phyloP scores from a whole-genome alignment of 2,797 vertebrate genomes.

The Gymnopithys bicolor region DNA sequence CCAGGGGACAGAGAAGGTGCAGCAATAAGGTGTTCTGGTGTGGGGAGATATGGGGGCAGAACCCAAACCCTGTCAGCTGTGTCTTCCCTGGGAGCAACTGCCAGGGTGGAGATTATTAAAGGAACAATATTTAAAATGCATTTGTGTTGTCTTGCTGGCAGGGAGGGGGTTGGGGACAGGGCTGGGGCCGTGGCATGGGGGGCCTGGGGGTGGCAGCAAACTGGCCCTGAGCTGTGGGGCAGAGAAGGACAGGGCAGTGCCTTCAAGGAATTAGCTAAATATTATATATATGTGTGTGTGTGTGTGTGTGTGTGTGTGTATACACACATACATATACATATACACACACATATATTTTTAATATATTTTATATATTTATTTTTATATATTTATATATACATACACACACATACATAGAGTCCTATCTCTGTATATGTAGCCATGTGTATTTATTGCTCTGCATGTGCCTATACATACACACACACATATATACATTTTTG shows the following conservation, averaged over 20 bases:
- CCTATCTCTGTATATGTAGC: not conserved
- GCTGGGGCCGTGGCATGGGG: rapidly evolving
- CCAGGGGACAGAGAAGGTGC: not conserved
- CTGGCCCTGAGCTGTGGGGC: not conserved
- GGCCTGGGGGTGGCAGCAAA: not conserved
- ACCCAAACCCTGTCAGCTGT: not conserved
- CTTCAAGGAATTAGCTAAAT: not conserved
- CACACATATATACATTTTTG: not conserved
- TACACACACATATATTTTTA: too few species aligned
- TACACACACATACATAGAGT: not conserved
- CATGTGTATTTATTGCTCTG: not conserved
- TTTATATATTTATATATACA: too few species aligned
- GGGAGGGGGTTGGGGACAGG: not conserved
- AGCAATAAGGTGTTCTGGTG: conserved; percentile 32
- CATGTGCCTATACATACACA: too few species aligned
- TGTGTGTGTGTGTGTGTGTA: too few species aligned
- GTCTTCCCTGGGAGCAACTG: conserved; percentile 28
- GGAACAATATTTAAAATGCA: conserved; percentile 45
- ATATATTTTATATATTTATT: too few species aligned
- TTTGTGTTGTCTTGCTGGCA: not conserved
- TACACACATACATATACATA: too few species aligned
- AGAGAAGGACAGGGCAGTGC: not conserved
- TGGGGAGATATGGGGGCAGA: not conserved
- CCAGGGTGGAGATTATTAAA: conserved; percentile 46
- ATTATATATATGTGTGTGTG: not conserved